Evolutionary conservation across 2,888 invertebrate genomes (phyloP).

Genomic region (Zootermopsis nevadensis): DNA sequence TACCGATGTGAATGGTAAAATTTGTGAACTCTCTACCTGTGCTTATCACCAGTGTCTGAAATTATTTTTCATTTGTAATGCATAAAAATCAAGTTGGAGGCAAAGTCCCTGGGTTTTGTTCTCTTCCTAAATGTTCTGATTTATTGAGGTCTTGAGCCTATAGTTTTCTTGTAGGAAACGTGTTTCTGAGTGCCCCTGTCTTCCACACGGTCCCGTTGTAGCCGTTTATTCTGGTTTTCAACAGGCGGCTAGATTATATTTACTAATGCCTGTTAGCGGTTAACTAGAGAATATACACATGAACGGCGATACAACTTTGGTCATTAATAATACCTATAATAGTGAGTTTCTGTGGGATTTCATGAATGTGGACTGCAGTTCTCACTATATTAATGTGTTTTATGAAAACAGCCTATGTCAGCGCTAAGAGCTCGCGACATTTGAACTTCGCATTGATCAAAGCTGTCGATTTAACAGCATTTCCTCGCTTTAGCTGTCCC

Average conservation of each 20-base stretch:
- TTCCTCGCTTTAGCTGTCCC: not conserved
- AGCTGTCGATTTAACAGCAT: not conserved
- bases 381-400: not conserved
- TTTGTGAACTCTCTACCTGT: too few species aligned
- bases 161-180: not conserved
- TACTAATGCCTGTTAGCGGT: slow-evolving; percentile 30
- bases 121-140: too few species aligned
- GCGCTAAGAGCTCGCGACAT: not conserved
- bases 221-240: slow-evolving; percentile 29
- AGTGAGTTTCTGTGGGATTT: not conserved
- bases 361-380: not conserved
- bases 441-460: not conserved
- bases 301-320: slow-evolving; percentile 18
- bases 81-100: too few species aligned
- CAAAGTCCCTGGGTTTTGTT: too few species aligned
- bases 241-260: not conserved
- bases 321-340: slow-evolving; percentile 34
- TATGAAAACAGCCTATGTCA: not conserved
- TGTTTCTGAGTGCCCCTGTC: not conserved
- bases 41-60: too few species aligned
- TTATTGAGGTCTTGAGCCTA: too few species aligned
- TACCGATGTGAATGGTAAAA: too few species aligned
- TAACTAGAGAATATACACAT: slow-evolving; percentile 34
- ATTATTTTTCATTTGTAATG: too few species aligned
- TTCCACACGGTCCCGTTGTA: not conserved